These are phyloP conservation scores for Thumatha senex DNA, from an alignment of 2,888 invertebrate genomes.

Conservation along the genomic window DNA sequence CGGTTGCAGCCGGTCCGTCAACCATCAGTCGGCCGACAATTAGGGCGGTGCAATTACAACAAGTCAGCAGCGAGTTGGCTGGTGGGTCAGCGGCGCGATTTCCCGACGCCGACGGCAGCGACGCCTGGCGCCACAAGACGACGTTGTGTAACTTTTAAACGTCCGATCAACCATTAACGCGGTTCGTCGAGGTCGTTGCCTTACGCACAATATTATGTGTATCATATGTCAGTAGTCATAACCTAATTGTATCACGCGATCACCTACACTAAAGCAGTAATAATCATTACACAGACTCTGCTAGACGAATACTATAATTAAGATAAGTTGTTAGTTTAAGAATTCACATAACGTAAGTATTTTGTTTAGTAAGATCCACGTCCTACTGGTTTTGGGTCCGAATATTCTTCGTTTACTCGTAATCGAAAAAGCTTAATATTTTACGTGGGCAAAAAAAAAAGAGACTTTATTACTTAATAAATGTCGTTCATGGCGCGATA, in stretches of 20 bases:
- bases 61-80: slow-evolving; percentile 67
- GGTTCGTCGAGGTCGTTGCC: slow-evolving; percentile 70
- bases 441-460: not conserved
- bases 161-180: slow-evolving; percentile 64
- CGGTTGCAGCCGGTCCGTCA: slow-evolving; percentile 55
- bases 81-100: slow-evolving; percentile 78
- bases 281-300: not conserved
- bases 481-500: slow-evolving; percentile 7
- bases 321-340: too few relatives aligned
- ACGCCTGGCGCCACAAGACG: slow-evolving; percentile 70
- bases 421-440: too few relatives aligned
- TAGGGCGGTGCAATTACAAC: slow-evolving; percentile 78
- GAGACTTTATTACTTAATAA: slow-evolving; percentile 1
- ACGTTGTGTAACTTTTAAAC: slow-evolving; percentile 75
- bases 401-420: too few relatives aligned
- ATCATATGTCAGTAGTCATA: slow-evolving; percentile 44
- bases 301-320: too few relatives aligned
- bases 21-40: slow-evolving; percentile 64
- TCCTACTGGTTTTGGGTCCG: too few relatives aligned
- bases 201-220: slow-evolving; percentile 48
- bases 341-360: not conserved
- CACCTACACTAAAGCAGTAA: not conserved
- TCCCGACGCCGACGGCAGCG: slow-evolving; percentile 67
- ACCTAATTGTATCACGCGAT: slow-evolving; percentile 20
- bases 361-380: not conserved